These are phyloP conservation scores for Phyllostomus discolor DNA, from an alignment of 2,113 vertebrate species.

Conservation along the genomic window DNA sequence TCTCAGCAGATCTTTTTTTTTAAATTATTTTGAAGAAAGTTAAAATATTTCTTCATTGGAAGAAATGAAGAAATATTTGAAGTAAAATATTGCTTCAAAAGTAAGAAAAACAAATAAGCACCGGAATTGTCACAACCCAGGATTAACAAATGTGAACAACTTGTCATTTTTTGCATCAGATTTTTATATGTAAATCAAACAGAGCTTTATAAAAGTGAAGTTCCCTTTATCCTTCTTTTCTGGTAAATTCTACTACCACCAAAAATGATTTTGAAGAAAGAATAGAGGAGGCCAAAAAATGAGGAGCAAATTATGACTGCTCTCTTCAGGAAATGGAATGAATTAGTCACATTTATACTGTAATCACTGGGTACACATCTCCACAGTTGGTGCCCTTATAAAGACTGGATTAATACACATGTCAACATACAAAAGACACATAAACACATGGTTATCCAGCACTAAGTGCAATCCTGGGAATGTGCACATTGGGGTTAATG, in stretches of 20 bases:
- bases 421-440: background rate
- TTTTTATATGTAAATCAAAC: background rate
- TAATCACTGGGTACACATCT: background rate
- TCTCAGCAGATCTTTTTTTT: background rate
- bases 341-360: background rate
- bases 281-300: background rate
- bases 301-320: background rate
- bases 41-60: background rate
- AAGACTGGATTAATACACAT: background rate
- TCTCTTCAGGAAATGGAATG: background rate
- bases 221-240: background rate
- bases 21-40: background rate
- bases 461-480: background rate
- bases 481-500: background rate
- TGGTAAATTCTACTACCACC: background rate
- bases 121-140: background rate
- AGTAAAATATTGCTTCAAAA: background rate
- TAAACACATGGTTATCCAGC: background rate
- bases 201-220: background rate
- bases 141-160: background rate
- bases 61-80: no score
- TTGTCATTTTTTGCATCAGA: background rate
- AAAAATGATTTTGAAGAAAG: background rate
- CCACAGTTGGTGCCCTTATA: background rate
- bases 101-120: background rate